These are phyloP conservation scores for Neocrepidodera transversa DNA, from an alignment of 2,888 invertebrate genomes.

Conservation along the genomic window DNA sequence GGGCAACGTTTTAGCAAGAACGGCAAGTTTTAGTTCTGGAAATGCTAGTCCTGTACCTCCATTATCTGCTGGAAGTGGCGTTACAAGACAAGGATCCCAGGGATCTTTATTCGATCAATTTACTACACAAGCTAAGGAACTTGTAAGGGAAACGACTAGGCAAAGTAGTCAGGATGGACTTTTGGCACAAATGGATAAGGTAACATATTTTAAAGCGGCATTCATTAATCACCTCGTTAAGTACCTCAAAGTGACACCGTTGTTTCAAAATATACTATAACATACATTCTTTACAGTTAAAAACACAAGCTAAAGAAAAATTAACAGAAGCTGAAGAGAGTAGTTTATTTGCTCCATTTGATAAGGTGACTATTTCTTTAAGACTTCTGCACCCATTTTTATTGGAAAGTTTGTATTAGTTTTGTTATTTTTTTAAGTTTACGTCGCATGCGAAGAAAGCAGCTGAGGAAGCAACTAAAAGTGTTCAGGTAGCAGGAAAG, in stretches of 20 bases:
- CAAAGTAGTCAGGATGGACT: constrained; percentile 90
- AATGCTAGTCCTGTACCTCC: constrained; percentile 55
- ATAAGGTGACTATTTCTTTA: constrained; percentile 69
- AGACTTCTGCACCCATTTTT: not conserved
- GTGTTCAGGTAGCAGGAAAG: constrained; percentile 84
- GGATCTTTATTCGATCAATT: constrained; percentile 87
- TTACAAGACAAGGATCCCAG: constrained; percentile 80
- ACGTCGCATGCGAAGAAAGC: constrained; percentile 89
- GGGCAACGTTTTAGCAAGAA: constrained; percentile 68
- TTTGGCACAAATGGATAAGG: constrained; percentile 90
- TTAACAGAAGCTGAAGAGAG: constrained; percentile 75
- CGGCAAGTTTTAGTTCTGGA: constrained; percentile 66
- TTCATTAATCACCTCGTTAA: no score
- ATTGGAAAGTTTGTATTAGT: not conserved
- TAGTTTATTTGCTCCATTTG: constrained; percentile 78
- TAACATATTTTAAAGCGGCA: no score
- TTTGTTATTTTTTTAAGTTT: constrained; percentile 63
- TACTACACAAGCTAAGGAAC: constrained; percentile 86
- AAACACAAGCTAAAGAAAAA: constrained; percentile 67
- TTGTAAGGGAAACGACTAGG: constrained; percentile 85
- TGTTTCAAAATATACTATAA: no score
- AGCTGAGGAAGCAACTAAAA: constrained; percentile 81
- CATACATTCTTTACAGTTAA: constrained; percentile 59
- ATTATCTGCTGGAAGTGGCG: constrained; percentile 47
- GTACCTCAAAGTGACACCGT: no score